A percentile compares a stretch with the other conserved stretches of the same genome.
These are phyloP conservation scores for Lagopus leucura DNA, from an alignment of 2,113 vertebrate genomes.

Conservation along the genomic window DNA sequence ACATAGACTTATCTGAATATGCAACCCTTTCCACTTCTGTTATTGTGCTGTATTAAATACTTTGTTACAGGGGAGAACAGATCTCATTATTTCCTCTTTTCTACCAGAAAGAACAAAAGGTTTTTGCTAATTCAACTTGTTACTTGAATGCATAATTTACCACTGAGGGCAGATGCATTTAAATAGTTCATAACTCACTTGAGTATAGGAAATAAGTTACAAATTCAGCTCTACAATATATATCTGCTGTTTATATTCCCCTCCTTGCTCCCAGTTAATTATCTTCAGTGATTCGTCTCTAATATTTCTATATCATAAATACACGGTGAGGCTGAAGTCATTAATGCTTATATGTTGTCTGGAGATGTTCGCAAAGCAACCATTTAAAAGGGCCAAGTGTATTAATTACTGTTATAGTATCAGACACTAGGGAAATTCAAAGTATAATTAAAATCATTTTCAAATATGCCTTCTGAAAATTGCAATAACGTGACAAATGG, in stretches of 20 bases:
- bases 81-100: background rate
- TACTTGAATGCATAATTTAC: background rate
- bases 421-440: background rate
- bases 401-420: background rate
- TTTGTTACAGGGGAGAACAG: background rate
- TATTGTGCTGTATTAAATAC: background rate
- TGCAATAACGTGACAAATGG: background rate
- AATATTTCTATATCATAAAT: background rate
- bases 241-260: background rate
- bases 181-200: background rate
- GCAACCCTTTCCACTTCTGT: background rate
- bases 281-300: background rate
- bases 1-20: background rate
- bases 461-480: background rate
- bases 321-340: background rate
- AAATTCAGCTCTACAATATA: background rate
- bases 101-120: background rate
- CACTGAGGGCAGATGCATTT: background rate
- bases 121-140: background rate
- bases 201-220: background rate
- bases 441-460: slow-evolving; percentile 14
- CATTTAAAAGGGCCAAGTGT: background rate
- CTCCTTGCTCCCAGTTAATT: background rate
- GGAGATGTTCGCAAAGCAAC: background rate
- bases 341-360: background rate